These are phyloP conservation scores for Dicycla oo DNA, from an alignment of 2,888 invertebrate species.

Conservation along the genomic window DNA sequence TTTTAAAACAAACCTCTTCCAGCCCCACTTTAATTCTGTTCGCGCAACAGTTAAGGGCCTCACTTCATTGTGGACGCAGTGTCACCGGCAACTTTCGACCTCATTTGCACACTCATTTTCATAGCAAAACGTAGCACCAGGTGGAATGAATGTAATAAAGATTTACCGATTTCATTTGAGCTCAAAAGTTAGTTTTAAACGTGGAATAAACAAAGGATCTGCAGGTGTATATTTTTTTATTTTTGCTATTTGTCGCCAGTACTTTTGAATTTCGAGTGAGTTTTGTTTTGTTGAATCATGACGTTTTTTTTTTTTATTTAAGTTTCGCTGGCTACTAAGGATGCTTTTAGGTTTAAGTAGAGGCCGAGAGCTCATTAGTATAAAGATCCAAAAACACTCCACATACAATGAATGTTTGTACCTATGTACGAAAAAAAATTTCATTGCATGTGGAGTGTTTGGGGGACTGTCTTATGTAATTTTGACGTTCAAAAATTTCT, in stretches of 20 bases:
- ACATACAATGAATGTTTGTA: no score
- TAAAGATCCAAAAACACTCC: no score
- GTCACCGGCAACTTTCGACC: conserved; percentile 73
- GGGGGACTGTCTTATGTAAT: no score
- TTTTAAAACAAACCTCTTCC: conserved; percentile 32
- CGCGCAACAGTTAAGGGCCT: conserved; percentile 71
- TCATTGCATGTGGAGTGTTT: not conserved
- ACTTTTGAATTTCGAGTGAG: not conserved
- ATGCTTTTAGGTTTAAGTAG: not conserved
- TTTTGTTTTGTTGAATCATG: not conserved
- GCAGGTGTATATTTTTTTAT: not conserved
- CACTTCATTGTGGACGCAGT: conserved; percentile 66
- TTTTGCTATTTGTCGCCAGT: conserved; percentile 5
- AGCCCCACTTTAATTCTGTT: conserved; percentile 52
- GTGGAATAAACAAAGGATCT: conserved; percentile 24
- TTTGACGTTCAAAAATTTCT: no score
- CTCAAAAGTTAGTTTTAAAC: conserved; percentile 31
- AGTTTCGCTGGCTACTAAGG: not conserved
- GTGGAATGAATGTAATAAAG: conserved; percentile 66
- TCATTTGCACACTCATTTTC: conserved; percentile 75
- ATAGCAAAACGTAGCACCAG: conserved; percentile 67
- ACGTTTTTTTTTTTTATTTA: not conserved
- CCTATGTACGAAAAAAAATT: no score
- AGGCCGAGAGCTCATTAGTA: not conserved
- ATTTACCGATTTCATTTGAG: conserved; percentile 60